Evolutionary conservation across 2,113 vertebrate species (phyloP), one percentile per base, ranked within the genome.

Genomic region (Fulica atra): DNA sequence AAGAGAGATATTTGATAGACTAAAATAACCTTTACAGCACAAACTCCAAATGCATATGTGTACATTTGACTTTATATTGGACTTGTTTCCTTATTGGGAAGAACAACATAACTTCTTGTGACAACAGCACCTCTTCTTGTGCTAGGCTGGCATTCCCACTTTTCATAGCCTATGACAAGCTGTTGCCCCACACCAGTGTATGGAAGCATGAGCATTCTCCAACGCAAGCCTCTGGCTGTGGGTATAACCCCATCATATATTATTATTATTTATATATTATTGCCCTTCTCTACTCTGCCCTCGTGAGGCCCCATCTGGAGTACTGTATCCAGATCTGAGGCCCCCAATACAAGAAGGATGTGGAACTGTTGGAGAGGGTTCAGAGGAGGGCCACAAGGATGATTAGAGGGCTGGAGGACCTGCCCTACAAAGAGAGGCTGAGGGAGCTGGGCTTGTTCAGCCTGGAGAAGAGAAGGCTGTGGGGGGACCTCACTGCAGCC

Each of bases 221-320:
- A 44, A 56, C 35, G 29, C 31, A 35, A 70, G 38, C n/a, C 9
- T 36, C 60, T 53, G 24, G 9, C 16, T 77, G 6, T 33, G 15
- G 13, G 16, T n/a, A 66, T 5, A 15, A 66, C 2, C 2, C 6
- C 5, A 5, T 51, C 9, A 31, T 17, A 8, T n/a, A n/a, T n/a
- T n/a, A n/a, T n/a, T n/a, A n/a, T n/a, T n/a, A n/a, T n/a, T n/a
- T n/a, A n/a, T n/a, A n/a, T n/a, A n/a, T n/a, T n/a, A n/a, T n/a
- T n/a, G n/a, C n/a, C n/a, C n/a, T n/a, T n/a, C n/a, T n/a, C n/a
- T n/a, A n/a, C n/a, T n/a, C n/a, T n/a, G n/a, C n/a, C n/a, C n/a
- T n/a, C n/a, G n/a, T n/a, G n/a, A n/a, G n/a, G n/a, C n/a, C n/a
- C n/a, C n/a, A n/a, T n/a, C n/a, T n/a, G n/a, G n/a, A n/a, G n/a